Evolutionary conservation across 2,797 vertebrate genomes (phyloP).

Genomic region (Darevskia nairensis): DNA sequence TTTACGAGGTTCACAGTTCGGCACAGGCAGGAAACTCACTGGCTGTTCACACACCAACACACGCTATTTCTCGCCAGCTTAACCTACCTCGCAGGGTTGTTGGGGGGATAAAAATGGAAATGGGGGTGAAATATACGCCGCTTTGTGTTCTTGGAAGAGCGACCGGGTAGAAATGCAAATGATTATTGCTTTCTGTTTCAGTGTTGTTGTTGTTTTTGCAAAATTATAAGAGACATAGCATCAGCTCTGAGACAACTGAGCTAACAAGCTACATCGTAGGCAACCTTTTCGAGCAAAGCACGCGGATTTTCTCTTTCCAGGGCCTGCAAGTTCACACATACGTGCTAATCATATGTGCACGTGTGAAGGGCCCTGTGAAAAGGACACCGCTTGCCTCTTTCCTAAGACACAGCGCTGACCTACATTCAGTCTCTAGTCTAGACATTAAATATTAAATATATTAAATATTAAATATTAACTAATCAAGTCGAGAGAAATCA

Average conservation of each 20-base stretch:
- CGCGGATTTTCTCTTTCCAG: neutral
- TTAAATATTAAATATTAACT: too few relatives aligned
- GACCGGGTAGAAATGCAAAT: neutral
- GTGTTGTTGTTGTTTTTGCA: neutral
- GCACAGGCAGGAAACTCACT: neutral
- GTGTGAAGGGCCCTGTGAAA: neutral
- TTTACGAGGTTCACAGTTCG: neutral
- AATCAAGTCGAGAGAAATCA: neutral
- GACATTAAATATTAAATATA: too few relatives aligned
- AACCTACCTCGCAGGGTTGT: neutral
- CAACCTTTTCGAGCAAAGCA: neutral
- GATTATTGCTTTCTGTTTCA: neutral
- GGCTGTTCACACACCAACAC: neutral
- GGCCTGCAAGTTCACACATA: neutral
- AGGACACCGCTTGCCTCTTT: too few relatives aligned
- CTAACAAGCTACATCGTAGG: neutral
- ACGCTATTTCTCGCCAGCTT: neutral
- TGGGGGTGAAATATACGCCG: neutral
- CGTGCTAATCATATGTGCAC: neutral
- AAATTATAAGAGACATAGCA: neutral
- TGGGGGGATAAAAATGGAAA: neutral
- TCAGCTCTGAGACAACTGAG: neutral
- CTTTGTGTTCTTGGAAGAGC: neutral
- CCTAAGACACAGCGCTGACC: too few relatives aligned
- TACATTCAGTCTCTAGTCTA: too few relatives aligned